Conservation (phyloP, 35 echinoderm and acorn worm genomes). For the Hemicentrotus pulcherrimus region DNA sequence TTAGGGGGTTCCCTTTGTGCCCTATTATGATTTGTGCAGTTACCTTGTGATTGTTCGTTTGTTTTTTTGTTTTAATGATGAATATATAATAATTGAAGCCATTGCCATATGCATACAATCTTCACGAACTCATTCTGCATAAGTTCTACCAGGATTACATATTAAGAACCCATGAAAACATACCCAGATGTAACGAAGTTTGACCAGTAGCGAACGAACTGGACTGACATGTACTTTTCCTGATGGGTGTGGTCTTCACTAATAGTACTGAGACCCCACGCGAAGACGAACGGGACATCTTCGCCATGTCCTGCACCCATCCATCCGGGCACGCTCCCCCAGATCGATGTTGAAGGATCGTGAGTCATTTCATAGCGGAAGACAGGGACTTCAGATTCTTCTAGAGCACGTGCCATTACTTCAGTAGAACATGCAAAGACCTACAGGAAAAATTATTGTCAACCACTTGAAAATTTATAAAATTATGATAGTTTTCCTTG, state of each 20-base stretch:
- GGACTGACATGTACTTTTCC: slow-evolving; percentile 51
- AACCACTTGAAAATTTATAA: too few species aligned
- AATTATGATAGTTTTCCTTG: too few species aligned
- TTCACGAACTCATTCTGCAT: too few species aligned
- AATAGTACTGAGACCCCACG: slow-evolving; percentile 59
- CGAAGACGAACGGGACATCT: slow-evolving; percentile 76
- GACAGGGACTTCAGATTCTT: neutral
- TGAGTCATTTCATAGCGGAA: slow-evolving; percentile 67
- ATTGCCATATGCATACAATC: too few species aligned
- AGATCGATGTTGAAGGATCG: slow-evolving; percentile 46
- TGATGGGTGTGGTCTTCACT: slow-evolving; percentile 7
- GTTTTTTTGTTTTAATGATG: too few species aligned
- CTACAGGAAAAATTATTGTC: neutral
- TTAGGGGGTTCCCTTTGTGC: too few species aligned
- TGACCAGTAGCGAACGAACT: slow-evolving; percentile 58
- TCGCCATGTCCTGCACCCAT: slow-evolving; percentile 65
- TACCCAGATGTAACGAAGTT: slow-evolving; percentile 54
- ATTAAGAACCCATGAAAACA: too few species aligned
- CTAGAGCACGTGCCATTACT: slow-evolving; percentile 47
- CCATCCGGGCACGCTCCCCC: slow-evolving; percentile 55
- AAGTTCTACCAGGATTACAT: too few species aligned
- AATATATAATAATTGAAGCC: too few species aligned
- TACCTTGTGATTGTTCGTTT: too few species aligned
- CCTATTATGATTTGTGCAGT: too few species aligned
- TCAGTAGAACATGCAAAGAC: slow-evolving; percentile 63